Conservation (phyloP, 2,888 invertebrate species). For the Ornithoptera alexandrae region DNA sequence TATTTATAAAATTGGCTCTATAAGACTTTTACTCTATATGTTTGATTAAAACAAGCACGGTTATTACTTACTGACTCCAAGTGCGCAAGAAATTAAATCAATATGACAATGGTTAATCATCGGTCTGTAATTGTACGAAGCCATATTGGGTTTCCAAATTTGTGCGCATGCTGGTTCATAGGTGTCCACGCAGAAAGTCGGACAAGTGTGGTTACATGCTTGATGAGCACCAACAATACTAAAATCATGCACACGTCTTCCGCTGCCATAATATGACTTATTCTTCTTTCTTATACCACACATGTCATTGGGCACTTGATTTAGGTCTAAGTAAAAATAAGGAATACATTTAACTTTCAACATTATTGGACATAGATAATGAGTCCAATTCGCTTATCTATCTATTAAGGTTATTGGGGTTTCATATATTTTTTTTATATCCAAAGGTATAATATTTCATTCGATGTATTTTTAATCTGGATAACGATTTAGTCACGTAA, state of each 20-base stretch:
- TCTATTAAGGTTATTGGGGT: neutral
- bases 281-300: conserved; percentile 39
- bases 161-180: conserved; percentile 65
- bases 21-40: no score
- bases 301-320: conserved; percentile 41
- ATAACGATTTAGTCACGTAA: neutral
- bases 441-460: neutral
- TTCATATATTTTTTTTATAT: neutral
- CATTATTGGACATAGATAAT: neutral
- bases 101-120: conserved; percentile 73
- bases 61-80: conserved; percentile 58
- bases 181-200: conserved; percentile 59
- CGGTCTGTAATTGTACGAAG: conserved; percentile 36
- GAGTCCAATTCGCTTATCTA: neutral
- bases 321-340: conserved; percentile 44
- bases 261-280: conserved; percentile 16
- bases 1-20: no score
- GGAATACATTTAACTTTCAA: neutral
- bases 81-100: conserved; percentile 63
- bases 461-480: neutral
- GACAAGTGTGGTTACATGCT: conserved; percentile 67
- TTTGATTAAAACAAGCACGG: neutral
- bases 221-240: conserved; percentile 60
- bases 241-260: conserved; percentile 53
- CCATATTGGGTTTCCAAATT: conserved; percentile 47